A percentile compares a stretch with the other conserved stretches of the same genome.
These are phyloP conservation scores for Sardina pilchardus DNA, from an alignment of 2,113 vertebrate genomes.

Conservation along the genomic window DNA sequence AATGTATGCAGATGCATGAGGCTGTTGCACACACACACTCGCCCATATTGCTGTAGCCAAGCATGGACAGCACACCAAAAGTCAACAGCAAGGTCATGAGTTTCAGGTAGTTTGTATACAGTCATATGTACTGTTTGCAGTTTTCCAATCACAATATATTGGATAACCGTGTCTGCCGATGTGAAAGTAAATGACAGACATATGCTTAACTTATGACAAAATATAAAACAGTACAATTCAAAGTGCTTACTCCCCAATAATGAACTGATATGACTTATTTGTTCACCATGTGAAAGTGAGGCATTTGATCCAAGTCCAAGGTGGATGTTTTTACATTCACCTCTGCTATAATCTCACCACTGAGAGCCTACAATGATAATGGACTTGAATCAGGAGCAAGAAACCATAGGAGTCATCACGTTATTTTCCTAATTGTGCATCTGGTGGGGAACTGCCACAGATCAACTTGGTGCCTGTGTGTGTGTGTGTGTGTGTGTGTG, in stretches of 20 bases:
- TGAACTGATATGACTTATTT: background rate
- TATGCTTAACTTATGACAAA: background rate
- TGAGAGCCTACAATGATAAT: background rate
- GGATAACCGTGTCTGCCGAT: background rate
- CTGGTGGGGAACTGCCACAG: background rate
- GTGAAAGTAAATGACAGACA: no score
- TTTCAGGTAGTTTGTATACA: background rate
- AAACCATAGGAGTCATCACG: background rate
- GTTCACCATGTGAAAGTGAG: background rate
- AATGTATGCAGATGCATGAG: background rate
- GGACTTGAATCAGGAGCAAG: background rate
- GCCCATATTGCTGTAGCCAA: background rate
- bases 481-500: no score
- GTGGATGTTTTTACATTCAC: background rate
- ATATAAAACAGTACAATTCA: background rate
- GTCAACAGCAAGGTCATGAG: background rate
- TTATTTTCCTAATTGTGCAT: background rate
- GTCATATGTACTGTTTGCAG: background rate
- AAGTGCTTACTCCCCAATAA: background rate
- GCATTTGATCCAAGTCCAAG: background rate
- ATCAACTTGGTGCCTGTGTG: background rate
- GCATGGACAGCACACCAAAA: background rate
- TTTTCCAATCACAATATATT: background rate
- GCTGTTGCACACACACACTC: background rate
- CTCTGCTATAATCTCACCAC: background rate